Percentiles rank a stretch among this genome's conserved stretches.
Conservation (phyloP, 2,888 invertebrate species). For the Chrysomela aeneicollis region DNA sequence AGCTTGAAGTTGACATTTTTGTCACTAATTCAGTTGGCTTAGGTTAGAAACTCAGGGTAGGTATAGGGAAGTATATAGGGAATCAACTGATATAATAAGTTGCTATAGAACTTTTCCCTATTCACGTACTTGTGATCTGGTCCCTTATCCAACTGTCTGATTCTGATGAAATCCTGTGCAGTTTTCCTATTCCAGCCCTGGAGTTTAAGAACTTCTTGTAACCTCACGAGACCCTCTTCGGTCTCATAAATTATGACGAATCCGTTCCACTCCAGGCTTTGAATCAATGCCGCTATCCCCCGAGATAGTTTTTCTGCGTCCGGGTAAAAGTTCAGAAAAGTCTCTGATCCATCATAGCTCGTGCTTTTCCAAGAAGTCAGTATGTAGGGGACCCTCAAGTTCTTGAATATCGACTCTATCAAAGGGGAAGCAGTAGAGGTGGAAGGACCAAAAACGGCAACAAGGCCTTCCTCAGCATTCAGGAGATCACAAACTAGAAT, state of each 20-base stretch:
- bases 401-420: slow-evolving; percentile 83
- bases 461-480: slow-evolving; percentile 68
- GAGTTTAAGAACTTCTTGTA: slow-evolving; percentile 79
- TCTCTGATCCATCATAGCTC: slow-evolving; percentile 64
- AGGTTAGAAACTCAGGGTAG: too few species aligned
- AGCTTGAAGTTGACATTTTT: too few species aligned
- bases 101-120: too few species aligned
- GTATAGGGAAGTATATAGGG: too few species aligned
- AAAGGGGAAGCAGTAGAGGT: slow-evolving; percentile 67
- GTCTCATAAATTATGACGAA: slow-evolving; percentile 83
- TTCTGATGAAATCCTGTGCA: slow-evolving; percentile 40
- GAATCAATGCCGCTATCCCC: slow-evolving; percentile 73
- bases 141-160: slow-evolving; percentile 45
- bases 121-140: slow-evolving; percentile 52
- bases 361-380: slow-evolving; percentile 76
- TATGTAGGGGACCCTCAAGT: slow-evolving; percentile 86
- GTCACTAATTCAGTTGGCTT: too few species aligned
- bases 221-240: slow-evolving; percentile 75
- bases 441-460: slow-evolving; percentile 85
- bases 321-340: slow-evolving; percentile 51
- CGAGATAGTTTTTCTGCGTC: slow-evolving; percentile 67
- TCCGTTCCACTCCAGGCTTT: slow-evolving; percentile 75
- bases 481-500: slow-evolving; percentile 66
- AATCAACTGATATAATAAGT: too few species aligned
- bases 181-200: slow-evolving; percentile 39